These are phyloP conservation scores for Hirtodrosophila histrioides DNA, from an alignment of 2,888 invertebrate species.

Conservation along the genomic window DNA sequence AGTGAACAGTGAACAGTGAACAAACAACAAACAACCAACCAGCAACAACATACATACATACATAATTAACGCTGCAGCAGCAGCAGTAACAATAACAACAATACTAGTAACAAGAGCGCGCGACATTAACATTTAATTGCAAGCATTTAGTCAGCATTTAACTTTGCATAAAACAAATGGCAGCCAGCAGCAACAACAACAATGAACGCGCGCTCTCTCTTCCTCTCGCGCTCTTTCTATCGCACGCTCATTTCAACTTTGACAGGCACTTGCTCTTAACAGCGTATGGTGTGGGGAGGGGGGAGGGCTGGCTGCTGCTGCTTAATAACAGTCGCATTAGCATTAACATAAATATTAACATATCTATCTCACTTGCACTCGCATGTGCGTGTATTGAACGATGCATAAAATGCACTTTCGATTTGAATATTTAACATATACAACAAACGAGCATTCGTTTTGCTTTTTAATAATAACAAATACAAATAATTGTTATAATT, in stretches of 20 bases:
- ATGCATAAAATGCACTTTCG: conserved; percentile 64
- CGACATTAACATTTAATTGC: conserved; percentile 77
- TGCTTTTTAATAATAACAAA: conserved; percentile 30
- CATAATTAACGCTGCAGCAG: conserved; percentile 28
- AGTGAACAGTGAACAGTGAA: conserved; percentile 21
- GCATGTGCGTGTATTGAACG: neutral
- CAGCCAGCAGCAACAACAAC: conserved; percentile 23
- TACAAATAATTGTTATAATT: conserved; percentile 58
- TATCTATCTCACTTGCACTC: conserved; percentile 19
- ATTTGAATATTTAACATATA: conserved; percentile 36
- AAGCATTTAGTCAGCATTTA: conserved; percentile 76
- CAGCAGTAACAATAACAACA: conserved; percentile 27
- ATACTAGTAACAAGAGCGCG: conserved; percentile 43
- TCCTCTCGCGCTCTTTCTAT: conserved; percentile 15
- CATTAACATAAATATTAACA: too few species aligned
- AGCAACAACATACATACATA: conserved; percentile 17
- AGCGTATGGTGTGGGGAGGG: neutral
- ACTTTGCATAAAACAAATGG: conserved; percentile 76
- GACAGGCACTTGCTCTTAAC: conserved; percentile 25
- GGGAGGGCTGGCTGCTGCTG: too few species aligned
- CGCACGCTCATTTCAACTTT: conserved; percentile 16
- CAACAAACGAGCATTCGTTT: conserved; percentile 21
- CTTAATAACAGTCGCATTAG: conserved; percentile 2
- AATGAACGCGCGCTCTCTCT: conserved; percentile 21
- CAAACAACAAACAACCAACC: conserved; percentile 10